phyloP scores from a whole-genome alignment of 2,113 vertebrate species.

The Nyctibius bracteatus region DNA sequence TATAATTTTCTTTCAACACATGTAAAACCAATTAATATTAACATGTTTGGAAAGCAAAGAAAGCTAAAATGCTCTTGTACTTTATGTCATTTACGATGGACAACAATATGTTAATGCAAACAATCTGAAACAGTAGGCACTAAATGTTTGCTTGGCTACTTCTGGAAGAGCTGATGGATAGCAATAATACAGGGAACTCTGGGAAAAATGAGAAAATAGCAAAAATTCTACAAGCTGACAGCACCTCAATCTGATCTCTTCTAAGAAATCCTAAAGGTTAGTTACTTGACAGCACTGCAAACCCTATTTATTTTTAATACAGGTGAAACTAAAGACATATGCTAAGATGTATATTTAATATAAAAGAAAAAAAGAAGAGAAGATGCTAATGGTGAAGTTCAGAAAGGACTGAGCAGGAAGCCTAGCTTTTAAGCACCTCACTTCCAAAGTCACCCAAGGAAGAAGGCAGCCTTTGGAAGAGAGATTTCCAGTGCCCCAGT shows the following conservation, averaged over 20 bases:
- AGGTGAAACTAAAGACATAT: neutral
- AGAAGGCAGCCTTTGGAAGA: conserved; percentile 57
- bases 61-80: neutral
- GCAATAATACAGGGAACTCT: neutral
- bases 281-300: neutral
- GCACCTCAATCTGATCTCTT: neutral
- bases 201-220: neutral
- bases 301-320: neutral
- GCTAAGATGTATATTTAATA: neutral
- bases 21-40: neutral
- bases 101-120: neutral
- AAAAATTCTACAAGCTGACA: neutral
- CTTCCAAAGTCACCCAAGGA: conserved; percentile 53
- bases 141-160: neutral
- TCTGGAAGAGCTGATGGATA: neutral
- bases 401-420: neutral
- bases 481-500: conserved; percentile 33
- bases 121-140: neutral
- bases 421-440: conserved; percentile 44
- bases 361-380: neutral
- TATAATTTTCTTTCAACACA: neutral
- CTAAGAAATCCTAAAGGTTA: neutral
- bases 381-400: neutral
- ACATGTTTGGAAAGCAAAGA: neutral
- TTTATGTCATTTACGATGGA: neutral